Base-by-base conservation (phyloP, 2,888 invertebrate genomes). In the Latrodectus hesperus region DNA sequence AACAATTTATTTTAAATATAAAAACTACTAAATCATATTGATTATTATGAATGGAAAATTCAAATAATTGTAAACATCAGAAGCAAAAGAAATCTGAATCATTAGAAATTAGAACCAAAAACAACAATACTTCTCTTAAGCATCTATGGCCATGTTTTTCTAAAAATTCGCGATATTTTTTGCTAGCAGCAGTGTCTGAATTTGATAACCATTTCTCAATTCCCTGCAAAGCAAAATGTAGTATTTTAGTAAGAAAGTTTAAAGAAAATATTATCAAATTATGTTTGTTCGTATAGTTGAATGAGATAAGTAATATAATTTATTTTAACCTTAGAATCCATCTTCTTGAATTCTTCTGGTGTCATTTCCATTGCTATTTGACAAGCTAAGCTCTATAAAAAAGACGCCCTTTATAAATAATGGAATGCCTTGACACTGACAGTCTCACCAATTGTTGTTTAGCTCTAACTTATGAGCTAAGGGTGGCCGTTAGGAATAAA, bases 111-210 rank as follows among this genome's bases (percentile, higher is more conserved):
- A 8, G 4, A 55, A 2, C 16, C 9, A 53, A 22, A 70, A n/a
- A 12, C 0, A 52, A 17, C 53, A 89, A 73, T 84, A 93, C 93
- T 91, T 93, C 93, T 90, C 92, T 91, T 49, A 93, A 91, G 90
- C 93, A 92, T 72, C 96, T 93, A 91, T 96, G 95, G 0, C 96
- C 96, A 90, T 96, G 95, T 77, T 93, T 93, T 22, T 94, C 91
- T 82, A 96, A 92, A 91, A 96, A 96, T 9, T 92, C 91, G 0
- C 92, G 91, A 49, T 95, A 94, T 75, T 94, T 92, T 4, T 92
- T 90, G 68, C 93, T 92, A 1, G 94, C 92, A 14, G 92, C 92
- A 0, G 94, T 93, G 76, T 93, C 92, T 90, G 95, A 93, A 0
- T 91, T 90, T 90, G 93, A 91, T n/a, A 96, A 91, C 95, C 95